These are phyloP conservation scores for Argopecten irradians DNA, from an alignment of 1,140 invertebrate species.

Conservation along the genomic window DNA sequence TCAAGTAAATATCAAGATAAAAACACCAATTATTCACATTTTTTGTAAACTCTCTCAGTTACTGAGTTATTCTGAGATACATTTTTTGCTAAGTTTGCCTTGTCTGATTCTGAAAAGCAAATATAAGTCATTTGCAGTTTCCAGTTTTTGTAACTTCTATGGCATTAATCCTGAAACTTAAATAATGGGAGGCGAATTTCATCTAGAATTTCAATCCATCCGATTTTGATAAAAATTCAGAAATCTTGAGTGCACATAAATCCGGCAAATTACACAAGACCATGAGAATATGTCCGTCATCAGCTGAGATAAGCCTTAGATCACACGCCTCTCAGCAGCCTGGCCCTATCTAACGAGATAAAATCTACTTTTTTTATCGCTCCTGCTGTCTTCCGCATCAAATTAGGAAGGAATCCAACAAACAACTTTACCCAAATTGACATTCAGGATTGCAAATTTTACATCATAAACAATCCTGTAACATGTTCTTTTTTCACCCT, in stretches of 20 bases:
- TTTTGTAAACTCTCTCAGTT: neutral
- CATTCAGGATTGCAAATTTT: neutral
- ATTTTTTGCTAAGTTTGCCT: neutral
- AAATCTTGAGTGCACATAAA: neutral
- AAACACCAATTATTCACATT: neutral
- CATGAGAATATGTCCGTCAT: neutral
- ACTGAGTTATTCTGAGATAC: neutral
- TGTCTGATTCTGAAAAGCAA: neutral
- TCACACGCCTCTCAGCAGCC: neutral
- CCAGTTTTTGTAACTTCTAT: neutral
- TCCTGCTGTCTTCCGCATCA: neutral
- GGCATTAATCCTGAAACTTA: neutral
- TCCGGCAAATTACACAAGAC: constrained; percentile 8
- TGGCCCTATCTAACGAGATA: neutral
- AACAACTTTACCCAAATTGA: neutral
- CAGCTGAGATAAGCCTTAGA: neutral
- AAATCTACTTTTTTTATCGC: neutral
- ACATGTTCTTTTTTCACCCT: neutral
- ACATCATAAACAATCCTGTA: neutral
- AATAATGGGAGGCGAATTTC: constrained; percentile 1
- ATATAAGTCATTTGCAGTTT: neutral
- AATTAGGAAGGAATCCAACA: constrained; percentile 7
- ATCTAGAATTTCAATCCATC: neutral
- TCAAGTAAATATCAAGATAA: neutral
- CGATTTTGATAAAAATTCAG: neutral